Conservation (phyloP, 2,113 vertebrate genomes). For the Meriones unguiculatus region DNA sequence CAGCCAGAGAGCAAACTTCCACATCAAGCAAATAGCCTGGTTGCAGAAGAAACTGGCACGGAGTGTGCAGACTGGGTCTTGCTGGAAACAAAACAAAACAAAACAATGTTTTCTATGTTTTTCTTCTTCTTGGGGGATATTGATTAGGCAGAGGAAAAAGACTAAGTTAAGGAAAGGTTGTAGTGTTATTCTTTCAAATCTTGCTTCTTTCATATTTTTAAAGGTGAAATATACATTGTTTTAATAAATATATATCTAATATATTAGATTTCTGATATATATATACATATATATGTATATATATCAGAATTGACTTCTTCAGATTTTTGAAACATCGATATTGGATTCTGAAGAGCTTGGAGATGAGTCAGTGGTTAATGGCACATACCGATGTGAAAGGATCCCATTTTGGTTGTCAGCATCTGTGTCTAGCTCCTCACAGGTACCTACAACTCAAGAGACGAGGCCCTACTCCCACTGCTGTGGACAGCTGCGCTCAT, state of each 20-base stretch:
- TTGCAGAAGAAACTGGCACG: not conserved
- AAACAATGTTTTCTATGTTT: not conserved
- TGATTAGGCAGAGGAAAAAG: not conserved
- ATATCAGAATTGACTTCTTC: not conserved
- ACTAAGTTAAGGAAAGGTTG: not conserved
- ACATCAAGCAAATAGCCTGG: not conserved
- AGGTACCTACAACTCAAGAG: not conserved
- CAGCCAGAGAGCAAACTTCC: not conserved
- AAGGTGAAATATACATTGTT: not conserved
- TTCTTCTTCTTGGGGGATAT: not conserved
- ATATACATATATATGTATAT: not conserved
- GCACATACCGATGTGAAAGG: not conserved
- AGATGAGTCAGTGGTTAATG: too few species aligned
- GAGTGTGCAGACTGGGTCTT: too few species aligned
- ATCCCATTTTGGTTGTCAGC: not conserved
- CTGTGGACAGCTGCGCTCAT: too few species aligned
- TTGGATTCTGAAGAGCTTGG: not conserved
- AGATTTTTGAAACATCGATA: not conserved
- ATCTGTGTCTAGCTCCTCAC: not conserved
- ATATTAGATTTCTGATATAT: too few species aligned
- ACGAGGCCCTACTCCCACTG: too few species aligned
- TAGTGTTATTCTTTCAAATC: not conserved
- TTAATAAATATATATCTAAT: not conserved
- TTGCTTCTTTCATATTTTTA: not conserved
- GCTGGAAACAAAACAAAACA: not conserved